Evolutionary conservation across 2,113 vertebrate species (phyloP), one percentile per base, ranked within the genome.

Genomic region (Corythornis madagascariensis): DNA sequence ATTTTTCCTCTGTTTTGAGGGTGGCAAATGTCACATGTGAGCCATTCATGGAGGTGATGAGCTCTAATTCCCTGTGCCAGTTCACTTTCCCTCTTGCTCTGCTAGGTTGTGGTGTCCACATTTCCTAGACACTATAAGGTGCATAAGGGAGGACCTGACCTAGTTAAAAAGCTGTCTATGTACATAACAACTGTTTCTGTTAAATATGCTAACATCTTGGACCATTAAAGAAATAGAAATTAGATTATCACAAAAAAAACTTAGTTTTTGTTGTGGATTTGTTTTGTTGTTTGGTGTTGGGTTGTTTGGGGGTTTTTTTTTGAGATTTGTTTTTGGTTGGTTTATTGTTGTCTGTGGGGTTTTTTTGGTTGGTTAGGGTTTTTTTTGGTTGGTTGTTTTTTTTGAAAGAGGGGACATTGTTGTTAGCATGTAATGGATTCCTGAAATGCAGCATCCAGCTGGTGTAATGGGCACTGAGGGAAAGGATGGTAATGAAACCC

Each of bases 401-500:
- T 72, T 67, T 59, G 67, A 8, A 76, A 14, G 64, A 77, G 28
- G 47, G 55, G 74, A 40, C 3, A 3, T n/a, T 82, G 55, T 67
- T 56, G 26, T 89, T 78, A 35, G 31, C 7, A 10, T 20, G n/a
- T 82, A 91, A 76, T 28, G 18, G 63, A 63, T 80, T 91, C 72
- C 83, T 92, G 67, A 83, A 95, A 64, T 66, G 50, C 87, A 88
- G 79, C 69, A 70, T 45, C 64, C 65, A 83, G 33, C 79, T 86
- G 53, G 52, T 86, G 67, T 52, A 76, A 89, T 50, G 66, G 60
- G 88, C 71, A 55, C 87, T 11, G 64, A 66, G 78, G 75, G 81
- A 64, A 79, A 26, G 50, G 78, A 33, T 85, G 71, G 28, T 70
- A 83, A 89, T 66, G 72, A 86, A 92, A 86, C 75, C 50, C 9